A percentile compares a stretch with the other conserved stretches of the same genome.
phyloP scores from a whole-genome alignment of 2,113 vertebrate species.

The Aviceda subcristata region DNA sequence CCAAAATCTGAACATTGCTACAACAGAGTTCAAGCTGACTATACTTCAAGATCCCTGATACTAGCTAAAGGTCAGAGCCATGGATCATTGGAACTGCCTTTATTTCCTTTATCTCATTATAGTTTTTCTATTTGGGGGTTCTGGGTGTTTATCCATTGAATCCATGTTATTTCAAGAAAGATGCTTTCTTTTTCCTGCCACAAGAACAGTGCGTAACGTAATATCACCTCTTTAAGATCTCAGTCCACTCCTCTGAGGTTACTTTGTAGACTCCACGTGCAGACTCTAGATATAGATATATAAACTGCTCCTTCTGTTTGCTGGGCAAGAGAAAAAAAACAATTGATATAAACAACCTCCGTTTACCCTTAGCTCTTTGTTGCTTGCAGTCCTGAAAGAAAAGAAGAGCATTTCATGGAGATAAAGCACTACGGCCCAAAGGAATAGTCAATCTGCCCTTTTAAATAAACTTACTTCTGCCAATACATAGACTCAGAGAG shows the following conservation, averaged over 20 bases:
- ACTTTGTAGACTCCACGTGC: background rate
- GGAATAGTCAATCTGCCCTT: background rate
- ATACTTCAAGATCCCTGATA: background rate
- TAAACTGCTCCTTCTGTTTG: background rate
- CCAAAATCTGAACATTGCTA: background rate
- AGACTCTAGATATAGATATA: background rate
- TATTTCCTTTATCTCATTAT: background rate
- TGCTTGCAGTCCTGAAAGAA: background rate
- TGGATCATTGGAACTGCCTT: background rate
- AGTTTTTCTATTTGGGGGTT: background rate
- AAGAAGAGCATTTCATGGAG: background rate
- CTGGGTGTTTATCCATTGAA: background rate
- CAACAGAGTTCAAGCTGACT: background rate
- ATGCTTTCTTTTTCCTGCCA: background rate
- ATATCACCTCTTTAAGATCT: background rate
- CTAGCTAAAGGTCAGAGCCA: background rate
- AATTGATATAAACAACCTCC: background rate
- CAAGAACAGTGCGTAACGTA: background rate
- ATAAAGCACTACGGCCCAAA: background rate
- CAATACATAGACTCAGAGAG: background rate
- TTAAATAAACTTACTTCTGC: slow-evolving; percentile 14
- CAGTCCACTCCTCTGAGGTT: background rate
- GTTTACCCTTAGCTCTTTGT: background rate
- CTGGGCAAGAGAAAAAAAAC: background rate
- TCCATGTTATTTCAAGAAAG: background rate